phyloP scores from a whole-genome alignment of 1,140 invertebrate species.

The Drosophila parabipectinata region DNA sequence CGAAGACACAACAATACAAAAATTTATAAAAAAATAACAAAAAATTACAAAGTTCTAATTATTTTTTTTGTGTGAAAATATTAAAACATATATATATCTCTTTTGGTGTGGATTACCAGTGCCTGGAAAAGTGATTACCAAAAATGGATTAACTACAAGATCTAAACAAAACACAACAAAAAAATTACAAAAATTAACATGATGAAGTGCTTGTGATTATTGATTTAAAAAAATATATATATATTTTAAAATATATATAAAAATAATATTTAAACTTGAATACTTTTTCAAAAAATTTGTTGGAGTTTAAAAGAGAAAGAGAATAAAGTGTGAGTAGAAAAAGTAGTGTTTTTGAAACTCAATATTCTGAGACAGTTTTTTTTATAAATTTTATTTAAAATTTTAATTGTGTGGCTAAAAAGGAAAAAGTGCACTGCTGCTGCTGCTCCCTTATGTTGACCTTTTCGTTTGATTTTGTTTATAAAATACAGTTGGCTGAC shows the following conservation, averaged over 20 bases:
- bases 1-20: neutral
- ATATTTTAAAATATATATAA: slow-evolving; percentile 4
- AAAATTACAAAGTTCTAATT: slow-evolving; percentile 9
- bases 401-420: neutral
- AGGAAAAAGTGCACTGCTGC: slow-evolving; percentile 24
- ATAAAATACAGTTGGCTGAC: slow-evolving; percentile 37
- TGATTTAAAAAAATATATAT: neutral
- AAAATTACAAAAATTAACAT: neutral
- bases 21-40: neutral
- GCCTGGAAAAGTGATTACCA: slow-evolving; percentile 25
- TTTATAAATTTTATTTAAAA: neutral
- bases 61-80: slow-evolving; percentile 35
- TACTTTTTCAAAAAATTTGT: neutral
- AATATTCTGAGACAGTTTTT: neutral
- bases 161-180: neutral
- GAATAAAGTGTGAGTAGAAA: slow-evolving; percentile 25
- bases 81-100: slow-evolving; percentile 12
- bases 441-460: slow-evolving; percentile 40
- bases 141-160: slow-evolving; percentile 41
- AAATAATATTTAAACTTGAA: neutral
- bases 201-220: slow-evolving; percentile 28
- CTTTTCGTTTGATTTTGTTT: slow-evolving; percentile 51
- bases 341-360: neutral
- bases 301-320: slow-evolving; percentile 3
- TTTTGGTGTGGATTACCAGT: slow-evolving; percentile 73